Evolutionary conservation across 1,140 invertebrate species (phyloP).

Genomic region (Drosophila carrolli): DNA sequence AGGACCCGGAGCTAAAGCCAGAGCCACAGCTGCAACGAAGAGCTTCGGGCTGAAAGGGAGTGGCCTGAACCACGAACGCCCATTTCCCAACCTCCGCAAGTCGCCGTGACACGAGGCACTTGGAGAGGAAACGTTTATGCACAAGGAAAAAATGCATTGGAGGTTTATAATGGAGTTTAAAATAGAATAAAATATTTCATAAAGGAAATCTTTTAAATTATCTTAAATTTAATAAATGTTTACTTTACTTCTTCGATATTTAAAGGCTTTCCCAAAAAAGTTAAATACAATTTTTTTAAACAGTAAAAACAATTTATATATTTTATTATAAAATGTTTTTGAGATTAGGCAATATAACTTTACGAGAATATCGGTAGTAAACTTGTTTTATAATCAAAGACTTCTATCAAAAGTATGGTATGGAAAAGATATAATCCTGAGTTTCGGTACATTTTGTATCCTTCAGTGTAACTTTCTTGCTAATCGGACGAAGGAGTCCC

Average conservation of each 20-base stretch:
- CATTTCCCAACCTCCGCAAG: slow-evolving; percentile 1
- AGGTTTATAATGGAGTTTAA: background rate
- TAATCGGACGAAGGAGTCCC: slow-evolving; percentile 16
- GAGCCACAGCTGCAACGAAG: slow-evolving; percentile 56
- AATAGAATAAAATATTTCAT: too few relatives aligned
- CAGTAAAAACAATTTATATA: too few relatives aligned
- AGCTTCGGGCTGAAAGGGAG: slow-evolving; percentile 33
- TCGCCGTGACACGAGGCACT: slow-evolving; percentile 11
- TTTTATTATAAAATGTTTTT: too few relatives aligned
- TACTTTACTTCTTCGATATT: too few relatives aligned
- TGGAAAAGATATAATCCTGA: background rate
- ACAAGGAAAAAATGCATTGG: background rate
- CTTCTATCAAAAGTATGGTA: too few relatives aligned
- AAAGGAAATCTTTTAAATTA: too few relatives aligned
- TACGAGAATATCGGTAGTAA: background rate
- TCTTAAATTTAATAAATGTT: too few relatives aligned
- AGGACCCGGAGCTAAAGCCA: slow-evolving; percentile 26
- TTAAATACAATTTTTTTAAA: too few relatives aligned
- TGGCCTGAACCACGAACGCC: slow-evolving; percentile 12
- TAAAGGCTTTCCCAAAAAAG: too few relatives aligned
- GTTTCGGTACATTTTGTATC: background rate
- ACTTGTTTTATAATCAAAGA: background rate
- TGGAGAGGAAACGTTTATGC: slow-evolving; percentile 26
- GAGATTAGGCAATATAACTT: too few relatives aligned
- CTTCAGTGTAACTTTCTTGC: slow-evolving; percentile 11